Base-by-base conservation (phyloP, 1,140 invertebrate genomes). In the Zaprionus vittiger region DNA sequence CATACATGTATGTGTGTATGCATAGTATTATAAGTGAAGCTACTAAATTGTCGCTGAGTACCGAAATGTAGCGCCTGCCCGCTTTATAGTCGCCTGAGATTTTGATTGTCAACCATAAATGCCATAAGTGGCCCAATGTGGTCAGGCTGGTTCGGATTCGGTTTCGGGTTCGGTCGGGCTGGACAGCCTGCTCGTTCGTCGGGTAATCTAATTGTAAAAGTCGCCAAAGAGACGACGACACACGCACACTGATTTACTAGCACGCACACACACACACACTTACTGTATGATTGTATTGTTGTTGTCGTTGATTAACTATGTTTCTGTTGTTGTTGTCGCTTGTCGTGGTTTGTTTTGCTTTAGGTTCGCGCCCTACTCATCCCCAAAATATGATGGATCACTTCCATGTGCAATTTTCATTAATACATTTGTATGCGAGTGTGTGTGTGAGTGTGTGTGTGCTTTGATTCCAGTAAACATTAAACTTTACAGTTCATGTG, bases 401-500 rank as follows among this genome's bases (percentile, higher is more conserved):
- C 89, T 91, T 91, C 89, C 89, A 83, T 79, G 77, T 89, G 89
- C 81, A 91, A 91, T 91, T 91, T 91, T 83, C 84, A 80, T 89
- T 91, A 91, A 91, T 89, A 75, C 47, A 75, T 77, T 73, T 77
- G 34, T 81, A 61, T 68, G 56, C 68, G 47, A 28, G 47, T 44
- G 67, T 74, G 54, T 52, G 47, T 52, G 20, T 12, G 47, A 24
- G 20, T 22, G 17, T 22, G 44, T 12, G 28, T 31, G 28, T 31
- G 28, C 28, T 24, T 20, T 52, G 20, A 47, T 47, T 47, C n/a
- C 47, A 12, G 47, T 24, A 14, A 24, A 22, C 20, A 52, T 52
- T 52, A 52, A 49, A 49, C 17, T 22, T 49, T 11, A 12, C 12
- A 52, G 47, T 49, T 49, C 41, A 17, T 9, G n/a, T 6, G 15